phyloP scores from a whole-genome alignment of 2,888 invertebrate genomes.

The Dryococelus australis region DNA sequence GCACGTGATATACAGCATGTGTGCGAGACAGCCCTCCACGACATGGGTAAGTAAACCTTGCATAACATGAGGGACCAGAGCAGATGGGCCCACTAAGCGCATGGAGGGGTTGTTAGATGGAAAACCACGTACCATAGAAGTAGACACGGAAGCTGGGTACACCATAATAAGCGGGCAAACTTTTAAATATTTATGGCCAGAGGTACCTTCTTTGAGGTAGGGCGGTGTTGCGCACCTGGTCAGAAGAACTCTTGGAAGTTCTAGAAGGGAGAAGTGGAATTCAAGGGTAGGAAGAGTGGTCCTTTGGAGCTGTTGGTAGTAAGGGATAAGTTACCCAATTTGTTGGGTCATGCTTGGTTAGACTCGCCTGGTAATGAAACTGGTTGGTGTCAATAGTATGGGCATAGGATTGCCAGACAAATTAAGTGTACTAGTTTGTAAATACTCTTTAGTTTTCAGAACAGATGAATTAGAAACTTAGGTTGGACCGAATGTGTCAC shows the following conservation, averaged over 20 bases:
- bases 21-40: background rate
- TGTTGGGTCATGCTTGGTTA: background rate
- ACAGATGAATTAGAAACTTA: background rate
- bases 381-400: background rate
- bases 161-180: background rate
- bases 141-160: background rate
- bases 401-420: background rate
- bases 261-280: background rate
- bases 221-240: too few species aligned
- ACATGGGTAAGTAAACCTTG: background rate
- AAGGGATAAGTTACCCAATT: background rate
- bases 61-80: background rate
- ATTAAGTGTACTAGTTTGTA: background rate
- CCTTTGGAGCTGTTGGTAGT: background rate
- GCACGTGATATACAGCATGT: background rate
- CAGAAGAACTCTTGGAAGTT: too few species aligned
- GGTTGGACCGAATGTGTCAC: background rate
- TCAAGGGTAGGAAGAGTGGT: background rate
- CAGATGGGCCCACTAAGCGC: background rate
- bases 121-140: background rate
- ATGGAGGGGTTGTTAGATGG: background rate
- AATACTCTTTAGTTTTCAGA: background rate
- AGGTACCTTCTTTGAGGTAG: background rate
- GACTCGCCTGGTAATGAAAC: background rate
- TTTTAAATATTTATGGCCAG: background rate